Evolutionary conservation across 2,113 vertebrate species (phyloP).

Genomic region (Zosterops lateralis): DNA sequence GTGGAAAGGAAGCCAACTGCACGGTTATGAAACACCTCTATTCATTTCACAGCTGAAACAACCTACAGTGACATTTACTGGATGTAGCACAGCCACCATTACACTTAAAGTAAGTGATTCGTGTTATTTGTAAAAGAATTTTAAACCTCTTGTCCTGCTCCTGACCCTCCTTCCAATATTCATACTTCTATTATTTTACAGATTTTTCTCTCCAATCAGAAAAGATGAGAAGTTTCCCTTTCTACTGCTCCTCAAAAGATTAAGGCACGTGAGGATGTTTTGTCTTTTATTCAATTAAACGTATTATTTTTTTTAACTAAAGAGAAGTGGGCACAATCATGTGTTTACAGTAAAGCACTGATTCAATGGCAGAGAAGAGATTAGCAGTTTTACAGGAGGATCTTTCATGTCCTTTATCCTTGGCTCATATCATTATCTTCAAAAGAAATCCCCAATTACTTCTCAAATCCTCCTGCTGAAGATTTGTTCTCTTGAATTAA

Average conservation of each 20-base stretch:
- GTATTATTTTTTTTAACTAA: neutral
- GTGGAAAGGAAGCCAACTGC: neutral
- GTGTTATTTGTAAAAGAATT: neutral
- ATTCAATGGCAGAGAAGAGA: neutral
- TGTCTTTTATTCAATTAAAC: neutral
- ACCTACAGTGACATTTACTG: neutral
- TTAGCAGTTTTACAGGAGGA: neutral
- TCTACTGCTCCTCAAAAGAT: neutral
- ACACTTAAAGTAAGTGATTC: neutral
- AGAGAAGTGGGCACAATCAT: neutral
- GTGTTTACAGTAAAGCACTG: neutral
- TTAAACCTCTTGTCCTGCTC: neutral
- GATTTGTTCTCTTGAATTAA: neutral
- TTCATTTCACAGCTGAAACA: neutral
- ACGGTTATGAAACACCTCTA: neutral
- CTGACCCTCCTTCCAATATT: neutral
- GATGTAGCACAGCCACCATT: neutral
- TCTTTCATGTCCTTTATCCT: neutral
- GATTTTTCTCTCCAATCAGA: neutral
- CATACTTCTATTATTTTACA: neutral
- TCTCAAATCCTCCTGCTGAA: neutral
- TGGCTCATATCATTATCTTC: neutral
- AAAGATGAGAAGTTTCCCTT: neutral
- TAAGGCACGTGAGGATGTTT: neutral
- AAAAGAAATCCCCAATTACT: neutral